Percentiles rank a stretch among this genome's conserved stretches.
These are phyloP conservation scores for Galagoides demidoff DNA, from an alignment of 2,797 vertebrate species.

Conservation along the genomic window DNA sequence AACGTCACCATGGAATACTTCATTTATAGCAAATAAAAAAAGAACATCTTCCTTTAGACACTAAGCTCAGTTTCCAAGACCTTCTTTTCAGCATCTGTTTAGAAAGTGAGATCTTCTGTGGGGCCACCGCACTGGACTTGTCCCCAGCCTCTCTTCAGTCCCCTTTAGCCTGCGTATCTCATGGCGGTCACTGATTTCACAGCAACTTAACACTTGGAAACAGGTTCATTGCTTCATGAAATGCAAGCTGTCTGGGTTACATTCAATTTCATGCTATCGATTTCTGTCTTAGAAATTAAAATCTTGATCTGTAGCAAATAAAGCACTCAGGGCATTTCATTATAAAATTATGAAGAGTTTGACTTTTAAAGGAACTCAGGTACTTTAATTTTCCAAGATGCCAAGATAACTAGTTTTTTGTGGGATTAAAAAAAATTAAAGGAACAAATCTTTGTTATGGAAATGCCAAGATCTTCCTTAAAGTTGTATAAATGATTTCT, in stretches of 20 bases:
- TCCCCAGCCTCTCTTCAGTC: neutral
- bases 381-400: constrained; percentile 42
- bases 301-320: constrained; percentile 39
- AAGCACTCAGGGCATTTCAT: neutral
- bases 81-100: neutral
- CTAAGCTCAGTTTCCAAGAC: neutral
- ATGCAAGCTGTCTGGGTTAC: neutral
- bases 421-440: neutral
- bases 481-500: constrained; percentile 4
- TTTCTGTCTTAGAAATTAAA: constrained; percentile 53
- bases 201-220: neutral
- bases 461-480: constrained; percentile 18
- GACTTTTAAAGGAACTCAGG: neutral
- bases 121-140: neutral
- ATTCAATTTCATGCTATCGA: constrained; percentile 1
- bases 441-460: neutral
- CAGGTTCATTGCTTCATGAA: neutral
- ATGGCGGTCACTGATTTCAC: neutral
- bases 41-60: neutral
- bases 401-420: constrained; percentile 29
- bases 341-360: constrained; percentile 42
- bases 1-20: neutral
- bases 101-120: neutral
- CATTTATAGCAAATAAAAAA: neutral
- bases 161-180: fast-evolving